Evolutionary conservation across 2,888 invertebrate species (phyloP), one percentile per base, ranked within the genome.

Genomic region (Danaus chrysippus): DNA sequence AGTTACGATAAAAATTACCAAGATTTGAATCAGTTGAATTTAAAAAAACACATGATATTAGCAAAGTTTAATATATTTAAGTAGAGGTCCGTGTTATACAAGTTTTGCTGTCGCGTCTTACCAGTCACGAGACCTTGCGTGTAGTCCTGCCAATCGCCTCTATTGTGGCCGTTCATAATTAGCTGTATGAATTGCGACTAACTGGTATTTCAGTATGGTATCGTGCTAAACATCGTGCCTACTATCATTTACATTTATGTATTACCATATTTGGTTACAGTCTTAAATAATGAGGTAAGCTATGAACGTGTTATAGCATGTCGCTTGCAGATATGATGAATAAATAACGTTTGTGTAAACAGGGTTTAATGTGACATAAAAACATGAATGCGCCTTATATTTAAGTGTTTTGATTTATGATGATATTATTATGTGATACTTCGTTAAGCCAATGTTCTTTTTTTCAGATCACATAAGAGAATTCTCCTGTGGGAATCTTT

Each of bases 381-480:
- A 43, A 43, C 11, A 43, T 43, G 43, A 43, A 43, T 43, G 23
- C 23, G 23, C 23, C 23, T 34, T 34, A 34, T 34, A 34, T 34
- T 5, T 34, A 34, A 34, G 23, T 34, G 23, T 34, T 34, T 34
- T 34, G 23, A 34, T 34, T 34, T 5, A 34, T 34, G 23, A 34
- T 34, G 23, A 34, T 34, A 34, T 34, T 34, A 34, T 34, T 34
- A 34, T 34, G 23, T 49, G 17, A 41, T 12, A 42, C 42, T 42
- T 62, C 10, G 52, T 54, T 58, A 58, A 67, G 52, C 46, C 56
- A 57, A 63, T 73, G 81, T 79, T 79, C 71, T 75, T 76, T 82
- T n/a, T 90, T 92, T 60, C 92, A 93, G 93, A 93, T 90, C 92
- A 93, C 79, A 92, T 93, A 76, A 84, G 92, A 73, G 92, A 92